phyloP scores from a whole-genome alignment of 2,113 vertebrate species.

The Cercopithecus mona region DNA sequence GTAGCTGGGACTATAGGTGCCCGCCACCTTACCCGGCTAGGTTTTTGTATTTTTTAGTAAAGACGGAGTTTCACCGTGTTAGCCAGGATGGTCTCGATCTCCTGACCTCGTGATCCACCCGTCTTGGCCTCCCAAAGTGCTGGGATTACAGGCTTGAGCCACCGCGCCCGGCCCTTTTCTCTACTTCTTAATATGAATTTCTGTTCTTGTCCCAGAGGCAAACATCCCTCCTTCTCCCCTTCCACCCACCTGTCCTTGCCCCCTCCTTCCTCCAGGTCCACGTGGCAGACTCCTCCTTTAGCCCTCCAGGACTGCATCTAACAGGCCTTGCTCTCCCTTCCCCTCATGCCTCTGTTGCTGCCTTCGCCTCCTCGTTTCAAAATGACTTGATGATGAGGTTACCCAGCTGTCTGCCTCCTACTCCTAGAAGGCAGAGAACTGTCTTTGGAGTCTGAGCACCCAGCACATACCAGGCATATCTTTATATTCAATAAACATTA shows the following conservation, averaged over 20 bases:
- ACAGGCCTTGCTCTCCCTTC: accelerated
- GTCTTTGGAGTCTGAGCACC: not conserved
- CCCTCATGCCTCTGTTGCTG: accelerated
- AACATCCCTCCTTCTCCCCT: too few relatives aligned
- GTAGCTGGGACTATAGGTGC: too few relatives aligned
- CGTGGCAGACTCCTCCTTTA: not conserved
- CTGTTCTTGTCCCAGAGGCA: not conserved
- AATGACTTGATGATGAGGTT: accelerated
- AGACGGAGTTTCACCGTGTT: too few relatives aligned
- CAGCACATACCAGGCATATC: not conserved
- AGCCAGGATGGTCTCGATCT: too few relatives aligned
- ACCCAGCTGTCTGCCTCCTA: not conserved
- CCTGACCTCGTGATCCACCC: too few relatives aligned
- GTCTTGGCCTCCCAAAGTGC: too few relatives aligned
- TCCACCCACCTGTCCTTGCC: accelerated
- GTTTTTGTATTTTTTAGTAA: too few relatives aligned
- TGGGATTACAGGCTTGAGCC: too few relatives aligned
- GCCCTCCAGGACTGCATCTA: accelerated
- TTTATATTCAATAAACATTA: not conserved
- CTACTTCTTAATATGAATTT: not conserved
- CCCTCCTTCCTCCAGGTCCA: not conserved
- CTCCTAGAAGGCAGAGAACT: not conserved
- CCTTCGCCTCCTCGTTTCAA: too few relatives aligned
- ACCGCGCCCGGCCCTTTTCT: too few relatives aligned
- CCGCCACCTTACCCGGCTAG: too few relatives aligned